Percentiles rank a stretch among this genome's conserved stretches.
Conservation (phyloP, 2,888 invertebrate genomes). For the Drosophila aldrichi region DNA sequence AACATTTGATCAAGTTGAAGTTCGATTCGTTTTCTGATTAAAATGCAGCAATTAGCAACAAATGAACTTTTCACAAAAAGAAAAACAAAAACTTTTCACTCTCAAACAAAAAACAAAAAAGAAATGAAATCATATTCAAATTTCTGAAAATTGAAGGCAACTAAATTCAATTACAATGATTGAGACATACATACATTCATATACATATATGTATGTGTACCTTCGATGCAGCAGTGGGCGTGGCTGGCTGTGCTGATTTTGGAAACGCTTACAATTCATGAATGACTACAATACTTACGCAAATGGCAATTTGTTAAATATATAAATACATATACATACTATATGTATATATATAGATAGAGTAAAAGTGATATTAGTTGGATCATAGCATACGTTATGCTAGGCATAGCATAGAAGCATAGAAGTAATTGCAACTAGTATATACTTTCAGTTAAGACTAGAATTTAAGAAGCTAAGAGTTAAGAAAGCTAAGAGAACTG, state of each 20-base stretch:
- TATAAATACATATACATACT: background rate
- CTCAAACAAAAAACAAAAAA: background rate
- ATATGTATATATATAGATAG: background rate
- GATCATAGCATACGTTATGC: slow-evolving; percentile 1
- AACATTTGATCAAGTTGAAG: too few species aligned
- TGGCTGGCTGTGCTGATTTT: slow-evolving; percentile 17
- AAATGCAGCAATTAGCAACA: slow-evolving; percentile 5
- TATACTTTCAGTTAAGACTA: slow-evolving; percentile 7
- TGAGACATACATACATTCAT: slow-evolving; percentile 1
- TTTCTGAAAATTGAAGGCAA: slow-evolving; percentile 24
- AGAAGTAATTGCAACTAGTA: background rate
- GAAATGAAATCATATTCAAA: background rate
- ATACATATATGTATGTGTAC: slow-evolving; percentile 15
- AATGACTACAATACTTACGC: slow-evolving; percentile 57
- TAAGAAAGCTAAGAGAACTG: slow-evolving; percentile 16
- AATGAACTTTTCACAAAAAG: background rate
- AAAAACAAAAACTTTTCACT: background rate
- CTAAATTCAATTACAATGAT: slow-evolving; percentile 38
- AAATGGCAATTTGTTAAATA: slow-evolving; percentile 8
- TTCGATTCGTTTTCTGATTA: slow-evolving; percentile 25
- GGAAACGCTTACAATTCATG: slow-evolving; percentile 37
- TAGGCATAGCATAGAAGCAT: background rate
- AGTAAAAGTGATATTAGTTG: background rate
- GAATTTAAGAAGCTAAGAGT: slow-evolving; percentile 14
- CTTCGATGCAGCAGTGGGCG: slow-evolving; percentile 14